These are phyloP conservation scores for Crocodylus rhombifer DNA, from an alignment of 2,797 vertebrate genomes.

Conservation along the genomic window DNA sequence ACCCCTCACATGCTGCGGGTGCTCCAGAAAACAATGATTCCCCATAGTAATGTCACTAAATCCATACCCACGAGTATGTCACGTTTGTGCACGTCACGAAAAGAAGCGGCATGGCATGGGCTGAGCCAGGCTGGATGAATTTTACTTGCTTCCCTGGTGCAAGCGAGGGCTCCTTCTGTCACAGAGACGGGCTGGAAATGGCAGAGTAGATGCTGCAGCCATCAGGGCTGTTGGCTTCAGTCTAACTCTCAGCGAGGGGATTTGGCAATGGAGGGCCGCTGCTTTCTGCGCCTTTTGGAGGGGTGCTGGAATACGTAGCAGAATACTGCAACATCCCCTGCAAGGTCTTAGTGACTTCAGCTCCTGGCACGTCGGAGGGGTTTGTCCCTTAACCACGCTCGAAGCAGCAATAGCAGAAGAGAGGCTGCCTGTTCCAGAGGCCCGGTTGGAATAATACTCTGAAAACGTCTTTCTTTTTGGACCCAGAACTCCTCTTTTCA, in stretches of 20 bases:
- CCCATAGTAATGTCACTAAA: not conserved
- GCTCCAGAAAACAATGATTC: not conserved
- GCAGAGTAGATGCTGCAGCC: slow-evolving; percentile 17
- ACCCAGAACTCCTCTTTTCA: slow-evolving; percentile 52
- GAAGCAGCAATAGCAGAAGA: slow-evolving; percentile 49
- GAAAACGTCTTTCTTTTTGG: slow-evolving; percentile 55
- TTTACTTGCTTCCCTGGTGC: slow-evolving; percentile 12
- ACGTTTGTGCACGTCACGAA: not conserved
- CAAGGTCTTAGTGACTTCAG: slow-evolving; percentile 51
- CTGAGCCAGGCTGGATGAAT: slow-evolving; percentile 5
- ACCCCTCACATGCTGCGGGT: accelerated
- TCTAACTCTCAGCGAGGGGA: slow-evolving; percentile 48
- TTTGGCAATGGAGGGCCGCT: slow-evolving; percentile 56
- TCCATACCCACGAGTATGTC: not conserved
- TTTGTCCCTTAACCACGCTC: slow-evolving; percentile 53
- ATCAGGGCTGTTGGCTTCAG: slow-evolving; percentile 10
- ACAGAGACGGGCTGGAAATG: not conserved
- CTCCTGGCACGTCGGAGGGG: slow-evolving; percentile 29
- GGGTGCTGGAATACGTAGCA: slow-evolving; percentile 66
- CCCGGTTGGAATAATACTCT: slow-evolving; percentile 10
- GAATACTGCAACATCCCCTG: slow-evolving; percentile 61
- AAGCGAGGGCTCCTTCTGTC: slow-evolving; percentile 27
- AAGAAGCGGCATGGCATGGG: not conserved
- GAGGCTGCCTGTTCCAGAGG: slow-evolving; percentile 47
- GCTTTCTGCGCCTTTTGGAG: slow-evolving; percentile 64